Conservation (phyloP, 2,113 vertebrate genomes). For the Pycnonotus jocosus region DNA sequence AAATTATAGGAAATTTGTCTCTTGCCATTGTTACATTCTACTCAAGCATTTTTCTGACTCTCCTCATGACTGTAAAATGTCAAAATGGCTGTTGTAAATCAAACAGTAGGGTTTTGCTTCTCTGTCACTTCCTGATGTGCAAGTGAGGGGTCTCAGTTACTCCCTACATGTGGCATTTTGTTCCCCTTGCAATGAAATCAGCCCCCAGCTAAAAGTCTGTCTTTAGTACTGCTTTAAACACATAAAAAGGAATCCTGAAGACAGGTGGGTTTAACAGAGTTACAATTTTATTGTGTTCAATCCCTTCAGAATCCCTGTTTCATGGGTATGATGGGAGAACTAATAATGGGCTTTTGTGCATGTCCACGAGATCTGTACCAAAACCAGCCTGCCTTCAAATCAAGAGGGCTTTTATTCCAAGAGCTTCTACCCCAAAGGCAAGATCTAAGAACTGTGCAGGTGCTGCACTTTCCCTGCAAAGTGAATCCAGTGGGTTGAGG, state of each 20-base stretch:
- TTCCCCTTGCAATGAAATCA: not conserved
- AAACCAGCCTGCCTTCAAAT: not conserved
- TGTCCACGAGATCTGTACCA: not conserved
- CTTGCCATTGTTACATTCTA: not conserved
- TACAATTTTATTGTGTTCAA: not conserved
- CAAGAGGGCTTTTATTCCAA: not conserved
- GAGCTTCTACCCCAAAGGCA: not conserved
- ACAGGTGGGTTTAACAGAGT: not conserved
- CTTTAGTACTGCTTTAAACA: not conserved
- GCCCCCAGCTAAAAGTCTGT: not conserved
- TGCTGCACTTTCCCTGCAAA: not conserved
- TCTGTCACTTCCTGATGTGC: not conserved
- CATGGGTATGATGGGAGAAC: not conserved
- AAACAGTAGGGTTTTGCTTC: not conserved
- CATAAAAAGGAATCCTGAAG: not conserved
- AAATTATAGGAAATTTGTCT: not conserved
- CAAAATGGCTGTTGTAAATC: not conserved
- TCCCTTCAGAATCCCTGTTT: not conserved
- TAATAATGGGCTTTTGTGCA: not conserved
- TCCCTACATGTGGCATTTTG: not conserved
- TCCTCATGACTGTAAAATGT: not conserved
- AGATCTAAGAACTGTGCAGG: not conserved
- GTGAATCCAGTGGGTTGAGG: not conserved
- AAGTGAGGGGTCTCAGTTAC: not conserved
- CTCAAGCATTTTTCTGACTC: not conserved